Percentiles rank a stretch among this genome's conserved stretches.
These are phyloP conservation scores for Anoplopoma fimbria DNA, from an alignment of 2,113 vertebrate genomes.

Conservation along the genomic window DNA sequence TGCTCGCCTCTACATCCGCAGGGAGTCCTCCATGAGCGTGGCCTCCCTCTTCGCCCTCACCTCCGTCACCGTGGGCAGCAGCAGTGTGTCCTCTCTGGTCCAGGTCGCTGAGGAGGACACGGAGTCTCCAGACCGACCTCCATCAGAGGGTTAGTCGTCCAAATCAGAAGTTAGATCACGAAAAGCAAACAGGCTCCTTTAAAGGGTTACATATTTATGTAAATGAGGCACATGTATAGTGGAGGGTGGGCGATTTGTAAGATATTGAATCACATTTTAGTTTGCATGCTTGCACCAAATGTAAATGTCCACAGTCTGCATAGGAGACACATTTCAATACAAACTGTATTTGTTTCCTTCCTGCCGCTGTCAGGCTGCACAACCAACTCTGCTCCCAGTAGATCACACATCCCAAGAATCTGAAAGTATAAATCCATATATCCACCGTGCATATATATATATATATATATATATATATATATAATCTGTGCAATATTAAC, in stretches of 20 bases:
- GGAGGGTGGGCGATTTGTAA: too few species aligned
- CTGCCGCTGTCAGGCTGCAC: too few species aligned
- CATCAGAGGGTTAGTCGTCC: slow-evolving; percentile 78
- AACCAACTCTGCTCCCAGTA: too few species aligned
- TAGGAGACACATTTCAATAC: not conserved
- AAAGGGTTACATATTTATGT: not conserved
- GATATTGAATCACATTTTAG: too few species aligned
- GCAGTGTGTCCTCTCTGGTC: slow-evolving; percentile 75
- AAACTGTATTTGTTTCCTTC: too few species aligned
- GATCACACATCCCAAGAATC: too few species aligned
- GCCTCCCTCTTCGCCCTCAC: slow-evolving; percentile 53
- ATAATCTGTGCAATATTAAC: too few species aligned
- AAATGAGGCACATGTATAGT: not conserved
- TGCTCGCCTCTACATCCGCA: slow-evolving; percentile 22
- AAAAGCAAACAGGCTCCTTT: not conserved
- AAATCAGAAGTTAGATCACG: not conserved
- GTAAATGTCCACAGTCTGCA: too few species aligned
- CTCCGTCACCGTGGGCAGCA: slow-evolving; percentile 50
- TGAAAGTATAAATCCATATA: too few species aligned
- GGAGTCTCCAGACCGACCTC: not conserved
- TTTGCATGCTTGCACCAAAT: too few species aligned
- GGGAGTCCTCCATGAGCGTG: slow-evolving; percentile 67
- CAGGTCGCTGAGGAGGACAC: slow-evolving; percentile 64
- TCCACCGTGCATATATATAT: too few species aligned
- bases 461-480: too few species aligned